Conservation (phyloP, 2,888 invertebrate genomes). For the Hetaerina titia region DNA sequence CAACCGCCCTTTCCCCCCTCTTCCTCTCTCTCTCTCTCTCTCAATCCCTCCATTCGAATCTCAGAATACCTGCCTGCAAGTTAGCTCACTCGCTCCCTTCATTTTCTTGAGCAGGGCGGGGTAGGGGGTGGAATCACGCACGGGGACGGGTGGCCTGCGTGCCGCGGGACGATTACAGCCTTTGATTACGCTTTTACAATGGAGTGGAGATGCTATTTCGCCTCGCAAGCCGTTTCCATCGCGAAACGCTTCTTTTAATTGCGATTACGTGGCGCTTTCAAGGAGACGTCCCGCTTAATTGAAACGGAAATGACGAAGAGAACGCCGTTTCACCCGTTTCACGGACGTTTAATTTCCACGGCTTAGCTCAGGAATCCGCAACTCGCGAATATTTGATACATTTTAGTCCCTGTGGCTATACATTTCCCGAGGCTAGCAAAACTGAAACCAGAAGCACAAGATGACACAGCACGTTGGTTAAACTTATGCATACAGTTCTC, state of each 20-base stretch:
- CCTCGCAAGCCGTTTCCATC: not conserved
- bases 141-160: not conserved
- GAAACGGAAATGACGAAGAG: constrained; percentile 45
- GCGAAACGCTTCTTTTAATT: constrained; percentile 48
- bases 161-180: not conserved
- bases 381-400: constrained; percentile 32
- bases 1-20: not conserved
- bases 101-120: not conserved
- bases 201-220: constrained; percentile 44
- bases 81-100: not conserved
- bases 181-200: constrained; percentile 37
- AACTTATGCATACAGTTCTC: too few species aligned
- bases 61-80: not conserved
- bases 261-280: not conserved
- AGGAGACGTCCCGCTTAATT: not conserved
- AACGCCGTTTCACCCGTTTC: not conserved
- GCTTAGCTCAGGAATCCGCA: not conserved
- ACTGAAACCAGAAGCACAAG: not conserved
- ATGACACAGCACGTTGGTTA: not conserved
- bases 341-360: constrained; percentile 12
- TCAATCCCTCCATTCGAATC: not conserved
- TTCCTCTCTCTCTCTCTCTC: not conserved
- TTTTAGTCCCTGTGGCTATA: not conserved
- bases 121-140: not conserved
- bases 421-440: not conserved